phyloP scores from a whole-genome alignment of 2,888 invertebrate genomes.

The Aspidapion aeneum region DNA sequence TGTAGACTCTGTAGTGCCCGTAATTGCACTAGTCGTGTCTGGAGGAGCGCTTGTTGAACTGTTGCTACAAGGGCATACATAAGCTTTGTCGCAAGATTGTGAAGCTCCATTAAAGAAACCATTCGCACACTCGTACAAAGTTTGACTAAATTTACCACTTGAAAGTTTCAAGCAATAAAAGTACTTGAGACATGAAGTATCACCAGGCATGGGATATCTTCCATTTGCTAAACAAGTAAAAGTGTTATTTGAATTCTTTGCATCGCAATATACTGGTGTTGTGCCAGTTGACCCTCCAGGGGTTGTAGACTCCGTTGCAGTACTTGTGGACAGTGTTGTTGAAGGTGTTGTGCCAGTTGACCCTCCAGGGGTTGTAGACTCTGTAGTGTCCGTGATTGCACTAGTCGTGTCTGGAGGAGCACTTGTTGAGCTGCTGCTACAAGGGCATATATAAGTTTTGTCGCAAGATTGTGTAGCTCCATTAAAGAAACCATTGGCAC shows the following conservation, averaged over 20 bases:
- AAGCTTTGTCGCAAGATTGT: constrained; percentile 20
- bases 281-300: too few species aligned
- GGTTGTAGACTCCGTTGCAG: too few species aligned
- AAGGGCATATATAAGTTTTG: constrained; percentile 32
- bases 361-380: neutral
- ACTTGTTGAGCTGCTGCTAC: neutral
- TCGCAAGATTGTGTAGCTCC: constrained; percentile 4
- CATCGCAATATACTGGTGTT: constrained; percentile 3
- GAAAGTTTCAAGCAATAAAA: constrained; percentile 20
- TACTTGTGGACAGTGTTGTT: too few species aligned
- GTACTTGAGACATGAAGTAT: constrained; percentile 23
- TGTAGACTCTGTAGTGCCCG: neutral
- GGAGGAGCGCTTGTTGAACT: neutral
- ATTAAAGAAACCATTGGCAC: constrained; percentile 5
- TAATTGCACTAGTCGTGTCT: neutral
- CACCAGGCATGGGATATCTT: constrained; percentile 16
- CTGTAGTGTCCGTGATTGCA: neutral
- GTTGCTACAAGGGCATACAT: constrained; percentile 19
- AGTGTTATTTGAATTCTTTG: neutral
- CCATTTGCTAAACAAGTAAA: constrained; percentile 17
- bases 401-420: neutral
- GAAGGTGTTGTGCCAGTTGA: neutral
- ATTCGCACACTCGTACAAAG: constrained; percentile 3
- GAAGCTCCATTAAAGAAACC: constrained; percentile 20
- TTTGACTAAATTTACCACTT: neutral